A percentile compares a stretch with the other conserved stretches of the same genome.
phyloP scores from a whole-genome alignment of 2,113 vertebrate genomes.

The Coreoperca whiteheadi region DNA sequence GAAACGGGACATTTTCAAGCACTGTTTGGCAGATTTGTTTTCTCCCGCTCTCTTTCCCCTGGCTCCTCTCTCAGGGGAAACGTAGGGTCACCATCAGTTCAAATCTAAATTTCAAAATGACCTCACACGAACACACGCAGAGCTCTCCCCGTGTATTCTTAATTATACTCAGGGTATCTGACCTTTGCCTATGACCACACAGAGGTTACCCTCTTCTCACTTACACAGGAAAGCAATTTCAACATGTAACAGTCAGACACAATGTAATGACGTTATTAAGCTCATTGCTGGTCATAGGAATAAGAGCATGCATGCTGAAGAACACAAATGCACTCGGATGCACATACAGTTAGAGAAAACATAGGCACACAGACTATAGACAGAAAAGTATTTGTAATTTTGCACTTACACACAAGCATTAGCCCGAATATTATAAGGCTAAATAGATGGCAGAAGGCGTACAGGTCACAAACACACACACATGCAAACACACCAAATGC shows the following conservation, averaged over 20 bases:
- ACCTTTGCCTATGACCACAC: constrained; percentile 35
- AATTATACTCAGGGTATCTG: constrained; percentile 14
- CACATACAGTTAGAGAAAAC: not conserved
- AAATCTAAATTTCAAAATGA: constrained; percentile 15
- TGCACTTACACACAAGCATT: not conserved
- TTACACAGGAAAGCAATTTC: constrained; percentile 33
- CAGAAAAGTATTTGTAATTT: not conserved
- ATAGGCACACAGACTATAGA: not conserved
- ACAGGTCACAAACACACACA: constrained; percentile 10
- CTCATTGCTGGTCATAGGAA: not conserved
- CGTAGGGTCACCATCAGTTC: constrained; percentile 13
- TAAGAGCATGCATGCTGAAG: not conserved
- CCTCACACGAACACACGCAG: constrained; percentile 13
- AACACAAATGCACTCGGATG: not conserved
- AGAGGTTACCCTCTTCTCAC: not conserved
- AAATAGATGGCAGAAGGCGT: not conserved
- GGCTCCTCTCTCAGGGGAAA: not conserved
- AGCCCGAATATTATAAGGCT: constrained; percentile 8
- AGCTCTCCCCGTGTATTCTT: constrained; percentile 26
- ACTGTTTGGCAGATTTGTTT: not conserved
- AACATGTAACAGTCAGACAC: constrained; percentile 5
- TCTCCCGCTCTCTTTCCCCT: not conserved
- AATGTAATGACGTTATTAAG: not conserved
- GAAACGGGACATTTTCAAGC: not conserved
- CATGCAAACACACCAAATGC: constrained; percentile 1